Base-by-base conservation (phyloP, 2,888 invertebrate genomes). In the Cartodere bifasciata region DNA sequence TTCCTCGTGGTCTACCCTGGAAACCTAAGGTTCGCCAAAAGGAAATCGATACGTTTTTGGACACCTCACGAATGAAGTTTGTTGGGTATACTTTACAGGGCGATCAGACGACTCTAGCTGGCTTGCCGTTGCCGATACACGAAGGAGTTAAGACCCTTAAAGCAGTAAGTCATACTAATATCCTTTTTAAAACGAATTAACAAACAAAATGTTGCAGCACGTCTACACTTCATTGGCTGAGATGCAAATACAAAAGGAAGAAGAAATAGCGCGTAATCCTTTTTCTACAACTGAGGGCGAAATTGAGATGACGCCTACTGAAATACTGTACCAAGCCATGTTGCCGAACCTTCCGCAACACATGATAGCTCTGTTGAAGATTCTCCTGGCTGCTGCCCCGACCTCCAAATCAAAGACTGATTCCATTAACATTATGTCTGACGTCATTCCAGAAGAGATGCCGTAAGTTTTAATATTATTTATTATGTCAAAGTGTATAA, bases 331-430 rank as follows among this genome's bases (percentile, higher is more conserved):
- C 58, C 81, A 81, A 62, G 87, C 86, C n/a, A 86, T 97, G 70
- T 62, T 95, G 42, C 92, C 95, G 2, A 90, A 88, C 63, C 67
- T 99, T 48, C 92, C 95, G 6, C 95, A 97, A 53, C 94, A 95
- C 53, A 91, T 95, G 82, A 97, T 97, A 52, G 91, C 94, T 13
- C 58, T 99, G 31, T 64, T 99, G 29, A 99, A 98, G 67, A 90
- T 98, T 45, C 68, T 98, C 33, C 67, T 99, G 33, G 97, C 97
- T 16, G 95, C 97, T 31, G 92, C 95, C 17, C 97, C 98, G 3
- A 95, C 95, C n/a, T 91, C 91, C n/a, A 95, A 94, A 63, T 80
- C 88, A 4, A 95, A 95, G 65, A 88, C 84, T 6, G 98, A 98
- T 55, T 92, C 95, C 28, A 90, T 97, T 49, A 97, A 97, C 60